Base-by-base conservation (phyloP, 2,888 invertebrate genomes). In the Trissoscelio sp. region DNA sequence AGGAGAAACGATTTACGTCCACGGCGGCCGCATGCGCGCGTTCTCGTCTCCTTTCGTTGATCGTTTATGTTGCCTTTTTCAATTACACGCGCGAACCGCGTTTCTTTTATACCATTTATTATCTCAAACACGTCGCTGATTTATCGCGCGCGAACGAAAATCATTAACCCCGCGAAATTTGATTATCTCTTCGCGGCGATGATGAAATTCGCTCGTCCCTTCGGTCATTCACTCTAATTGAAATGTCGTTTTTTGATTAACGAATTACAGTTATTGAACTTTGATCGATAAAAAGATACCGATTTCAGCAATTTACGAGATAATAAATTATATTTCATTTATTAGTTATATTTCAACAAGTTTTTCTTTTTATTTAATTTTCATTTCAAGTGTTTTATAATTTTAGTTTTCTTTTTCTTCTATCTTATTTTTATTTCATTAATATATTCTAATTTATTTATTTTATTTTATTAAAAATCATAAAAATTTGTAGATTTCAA, bases 1-100 rank as follows among this genome's bases (percentile, higher is more conserved):
- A 82, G 81, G 78, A 69, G 70, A 82, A 82, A 78, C 78, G 78
- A 79, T 82, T 82, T 82, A 74, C 74, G 77, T 77, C 42, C 62
- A 60, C 73, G 57, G 39, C 51, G 14, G 37, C 28, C 62, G 51
- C 42, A 28, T 28, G 28, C 42, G 34, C 62, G 62, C n/a, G n/a
- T 22, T 57, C 72, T 46, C 79, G 70, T 77, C 77, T 39, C 77
- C 72, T 72, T 66, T 81, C 70, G 62, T 79, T 39, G 66, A 79
- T 80, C 57, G 48, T 34, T 39, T 22, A 6, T 64, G 74, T 77
- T 77, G 70, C 70, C 78, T 70, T 70, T 80, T 80, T 80, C 67
- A 75, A 74, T 74, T 64, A 75, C 69, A 55, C 57, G 57, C 51
- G 64, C 57, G 24, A 37, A 60, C 9, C 51, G 16, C 67, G 60